Evolutionary conservation across 2,888 invertebrate species (phyloP), one percentile per base, ranked within the genome.

Genomic region (Augochlorella aurata): DNA sequence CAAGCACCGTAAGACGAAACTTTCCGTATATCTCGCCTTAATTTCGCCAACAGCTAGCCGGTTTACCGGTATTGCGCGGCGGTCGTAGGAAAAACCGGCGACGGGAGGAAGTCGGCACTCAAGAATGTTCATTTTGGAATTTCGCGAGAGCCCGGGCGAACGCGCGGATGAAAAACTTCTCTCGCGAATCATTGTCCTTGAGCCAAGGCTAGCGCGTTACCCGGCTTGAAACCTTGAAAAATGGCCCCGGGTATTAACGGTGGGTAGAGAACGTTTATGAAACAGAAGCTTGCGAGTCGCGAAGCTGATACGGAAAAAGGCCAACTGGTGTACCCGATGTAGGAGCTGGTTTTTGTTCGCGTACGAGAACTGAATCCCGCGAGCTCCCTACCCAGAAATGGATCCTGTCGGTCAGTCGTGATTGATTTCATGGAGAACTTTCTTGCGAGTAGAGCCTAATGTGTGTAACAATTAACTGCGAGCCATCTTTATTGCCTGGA

Each of bases 11-110:
- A 49, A 38, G 24, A 45, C 49, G 54, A 75, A 76, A 79, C 69
- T 78, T 82, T 78, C 52, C 54, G 49, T 76, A 58, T 61, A 49
- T 65, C n/a, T 74, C 67, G 54, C 67, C n/a, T 74, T 67, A 77
- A 82, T 77, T 68, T 77, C 50, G 12, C n/a, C 50, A 18, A 12
- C 24, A 24, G n/a, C 52, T 38, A 44, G n/a, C 29, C 14, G 10
- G 58, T 68, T 45, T 29, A 49, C 29, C 50, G n/a, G 29, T 24
- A 2, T 47, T 58, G 14, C 21, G 18, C 38, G 29, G 14, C 24
- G 18, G 29, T 38, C 38, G 45, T 21, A 3, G 21, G 69, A 69
- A 52, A 74, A 74, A 52, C 68, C 29, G 14, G n/a, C 50, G 45
- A 45, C 38, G 12, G 4, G 10, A 18, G 12, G 24, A 18, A 12